Base-by-base conservation (phyloP, 2,888 invertebrate genomes). In the Alloscopus bannaensis region DNA sequence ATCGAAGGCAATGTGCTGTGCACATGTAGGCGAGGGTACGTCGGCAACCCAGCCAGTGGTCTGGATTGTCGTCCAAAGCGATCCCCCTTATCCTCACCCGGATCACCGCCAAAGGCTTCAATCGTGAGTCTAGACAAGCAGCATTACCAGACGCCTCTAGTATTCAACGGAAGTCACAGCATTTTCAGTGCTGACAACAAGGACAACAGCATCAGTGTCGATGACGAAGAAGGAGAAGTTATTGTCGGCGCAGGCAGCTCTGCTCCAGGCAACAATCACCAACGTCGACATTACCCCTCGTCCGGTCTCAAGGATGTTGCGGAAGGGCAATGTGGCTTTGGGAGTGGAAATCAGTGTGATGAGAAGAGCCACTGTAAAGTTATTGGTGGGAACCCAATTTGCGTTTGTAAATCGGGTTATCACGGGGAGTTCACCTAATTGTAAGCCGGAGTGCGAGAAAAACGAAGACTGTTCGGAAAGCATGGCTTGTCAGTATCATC, bases 1-100 rank as follows among this genome's bases (percentile, higher is more conserved):
- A 77, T 81, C 40, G 81, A 82, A 57, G 80, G 78, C 26, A 77
- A 70, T 26, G 52, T 81, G 2, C 28, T 75, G 2, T 82, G 82
- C 42, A 75, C 70, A 0, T 82, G 82, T 24, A 20, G 72, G 47
- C 42, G 72, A 16, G 82, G 82, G 0, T 82, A 78, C 29, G 26
- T 73, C 1, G 78, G 81, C 13, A 82, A 65, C 55, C 78, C 82
- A 13, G 64, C 59, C 0, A 72, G 62, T 50, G 81, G 81, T 16
- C 47, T 81, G 18, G 81, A 81, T 24, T 81, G 81, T 52, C 77
- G 77, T 6, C 77, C 70, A 4, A 77, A 69, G 36, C 59, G 68
- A 42, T 36, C 28, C 18, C 4, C n/a, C n/a, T n/a, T n/a, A n/a
- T n/a, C n/a, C n/a, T n/a, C 29, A 20, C 24, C 28, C 2, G 13